Evolutionary conservation across 2,113 vertebrate genomes (phyloP), one percentile per base, ranked within the genome.

Genomic region (Himantopus leucocephalus): DNA sequence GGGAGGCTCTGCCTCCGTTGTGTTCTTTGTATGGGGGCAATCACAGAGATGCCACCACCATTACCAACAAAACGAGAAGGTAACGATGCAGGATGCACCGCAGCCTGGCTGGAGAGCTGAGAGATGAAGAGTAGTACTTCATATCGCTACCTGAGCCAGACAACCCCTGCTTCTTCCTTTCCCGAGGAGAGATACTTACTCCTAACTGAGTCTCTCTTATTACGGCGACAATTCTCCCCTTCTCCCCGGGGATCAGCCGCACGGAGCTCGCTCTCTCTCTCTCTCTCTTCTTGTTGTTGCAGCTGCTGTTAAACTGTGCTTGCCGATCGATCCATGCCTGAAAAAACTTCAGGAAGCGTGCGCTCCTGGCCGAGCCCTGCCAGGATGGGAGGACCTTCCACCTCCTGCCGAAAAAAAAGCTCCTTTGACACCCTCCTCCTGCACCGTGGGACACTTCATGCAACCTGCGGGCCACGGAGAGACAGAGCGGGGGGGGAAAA

Each of bases 241-340:
- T 88, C 80, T 96, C 95, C 88, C 94, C 1, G 0, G 94, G 89
- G 95, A 97, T 20, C 76, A 35, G 91, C 66, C 3, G 2, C 83
- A 58, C 6, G 4, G 64, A 91, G 79, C 19, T 18, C 83, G 43
- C 48, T 76, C 19, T 45, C 83, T 47, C 48, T 55, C 62, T 34
- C 30, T 8, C 63, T 35, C 83, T 50, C 43, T 55, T 35, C 13
- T 78, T 84, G 68, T 78, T 75, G 41, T 56, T 67, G 92, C 85
- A 87, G 94, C 77, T 66, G 91, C 75, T 94, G 94, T 92, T 94
- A 84, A 94, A 92, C 91, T 39, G 43, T 4, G 73, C 86, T 95
- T n/a, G 5, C 18, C 0, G 5, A 97, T 97, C 74, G 45, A 97
- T 95, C 80, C 70, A 1, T 0, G 9, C 53, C 80, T 87, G 91